Conservation (phyloP, 2,113 vertebrate species). For the Heterotilapia buettikoferi region DNA sequence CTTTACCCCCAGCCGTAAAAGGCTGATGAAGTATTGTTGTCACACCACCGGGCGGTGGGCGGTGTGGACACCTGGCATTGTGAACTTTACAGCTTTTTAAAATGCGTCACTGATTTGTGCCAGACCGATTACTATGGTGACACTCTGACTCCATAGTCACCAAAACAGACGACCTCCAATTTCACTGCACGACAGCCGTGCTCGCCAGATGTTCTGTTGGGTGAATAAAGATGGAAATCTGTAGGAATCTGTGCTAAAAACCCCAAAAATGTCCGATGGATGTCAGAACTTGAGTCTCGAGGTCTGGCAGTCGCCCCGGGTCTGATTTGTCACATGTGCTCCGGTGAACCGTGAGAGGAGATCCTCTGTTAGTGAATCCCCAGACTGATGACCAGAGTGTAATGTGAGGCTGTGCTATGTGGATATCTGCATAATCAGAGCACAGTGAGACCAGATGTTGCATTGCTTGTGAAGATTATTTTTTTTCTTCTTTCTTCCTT, state of each 20-base stretch:
- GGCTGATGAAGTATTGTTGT: not conserved
- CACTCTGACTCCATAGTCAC: not conserved
- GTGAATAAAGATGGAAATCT: not conserved
- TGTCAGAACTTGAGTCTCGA: not conserved
- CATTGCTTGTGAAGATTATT: not conserved
- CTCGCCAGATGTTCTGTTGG: not conserved
- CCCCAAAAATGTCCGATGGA: not conserved
- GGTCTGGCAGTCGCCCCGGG: not conserved
- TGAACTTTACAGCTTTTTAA: not conserved
- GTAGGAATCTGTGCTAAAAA: not conserved
- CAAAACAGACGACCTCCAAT: not conserved
- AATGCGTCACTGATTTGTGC: not conserved
- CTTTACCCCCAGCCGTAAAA: not conserved
- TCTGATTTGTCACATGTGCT: not conserved
- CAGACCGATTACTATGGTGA: not conserved
- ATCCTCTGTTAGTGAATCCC: not conserved
- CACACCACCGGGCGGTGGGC: not conserved
- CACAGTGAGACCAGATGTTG: not conserved
- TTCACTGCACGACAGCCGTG: not conserved
- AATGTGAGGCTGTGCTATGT: not conserved
- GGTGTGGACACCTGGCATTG: rapidly evolving
- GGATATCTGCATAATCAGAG: not conserved
- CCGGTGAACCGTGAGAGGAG: not conserved
- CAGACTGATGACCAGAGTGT: not conserved
- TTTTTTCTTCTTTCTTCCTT: not conserved